Percentiles rank a stretch among this genome's conserved stretches.
Evolutionary conservation across 2,797 vertebrate genomes (phyloP).

Genomic region (Heterohyrax brucei): DNA sequence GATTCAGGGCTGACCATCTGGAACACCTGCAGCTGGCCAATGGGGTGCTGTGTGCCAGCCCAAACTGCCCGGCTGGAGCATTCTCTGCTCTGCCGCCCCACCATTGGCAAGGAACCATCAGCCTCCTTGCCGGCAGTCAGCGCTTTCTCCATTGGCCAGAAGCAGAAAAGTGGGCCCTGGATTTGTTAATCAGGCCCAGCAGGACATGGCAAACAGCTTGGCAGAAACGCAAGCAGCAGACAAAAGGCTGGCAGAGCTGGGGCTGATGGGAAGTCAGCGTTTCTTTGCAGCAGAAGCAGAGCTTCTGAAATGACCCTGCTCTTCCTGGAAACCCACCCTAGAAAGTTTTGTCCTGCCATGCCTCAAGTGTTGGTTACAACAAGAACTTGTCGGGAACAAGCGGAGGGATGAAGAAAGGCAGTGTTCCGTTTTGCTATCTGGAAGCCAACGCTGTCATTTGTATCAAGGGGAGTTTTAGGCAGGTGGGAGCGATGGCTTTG

Average conservation of each 20-base stretch:
- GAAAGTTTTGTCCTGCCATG: background rate
- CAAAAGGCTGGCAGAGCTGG: constrained; percentile 75
- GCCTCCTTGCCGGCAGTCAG: background rate
- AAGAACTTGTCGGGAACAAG: background rate
- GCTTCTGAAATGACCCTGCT: background rate
- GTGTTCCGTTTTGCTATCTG: background rate
- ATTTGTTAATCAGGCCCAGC: constrained; percentile 72
- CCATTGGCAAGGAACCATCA: constrained; percentile 8
- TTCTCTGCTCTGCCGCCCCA: constrained; percentile 42
- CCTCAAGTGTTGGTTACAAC: background rate
- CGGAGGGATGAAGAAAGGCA: accelerated
- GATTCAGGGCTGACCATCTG: constrained; percentile 31
- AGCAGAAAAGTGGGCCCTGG: constrained; percentile 26
- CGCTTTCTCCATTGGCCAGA: constrained; percentile 65
- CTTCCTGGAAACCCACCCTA: constrained; percentile 24
- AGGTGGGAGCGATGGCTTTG: accelerated
- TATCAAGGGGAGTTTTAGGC: background rate
- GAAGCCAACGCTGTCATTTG: accelerated
- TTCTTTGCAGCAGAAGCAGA: background rate
- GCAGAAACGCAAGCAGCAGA: constrained; percentile 66
- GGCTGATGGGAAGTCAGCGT: background rate
- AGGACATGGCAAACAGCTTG: constrained; percentile 57
- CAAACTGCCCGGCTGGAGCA: constrained; percentile 68
- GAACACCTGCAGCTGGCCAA: constrained; percentile 72
- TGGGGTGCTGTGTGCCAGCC: background rate